These are phyloP conservation scores for Drosophila oshimai DNA, from an alignment of 1,140 invertebrate species.

Conservation along the genomic window DNA sequence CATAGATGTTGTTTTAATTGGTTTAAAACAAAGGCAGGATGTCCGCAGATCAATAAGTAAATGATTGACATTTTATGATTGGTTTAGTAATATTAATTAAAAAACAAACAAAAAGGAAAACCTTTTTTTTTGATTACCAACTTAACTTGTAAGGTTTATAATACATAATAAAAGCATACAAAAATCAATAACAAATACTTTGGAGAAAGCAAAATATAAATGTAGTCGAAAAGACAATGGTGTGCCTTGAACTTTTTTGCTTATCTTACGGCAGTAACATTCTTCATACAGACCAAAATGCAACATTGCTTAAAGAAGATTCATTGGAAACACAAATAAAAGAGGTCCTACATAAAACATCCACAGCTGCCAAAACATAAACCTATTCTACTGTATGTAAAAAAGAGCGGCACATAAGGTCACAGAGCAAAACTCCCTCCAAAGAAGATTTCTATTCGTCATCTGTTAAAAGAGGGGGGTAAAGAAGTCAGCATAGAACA, in stretches of 20 bases:
- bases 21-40: constrained; percentile 57
- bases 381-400: background rate
- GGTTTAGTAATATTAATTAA: constrained; percentile 49
- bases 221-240: constrained; percentile 46
- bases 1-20: constrained; percentile 67
- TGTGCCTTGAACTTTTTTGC: constrained; percentile 1
- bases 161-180: constrained; percentile 22
- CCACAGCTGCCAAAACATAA: constrained; percentile 23
- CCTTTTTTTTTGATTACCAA: constrained; percentile 62
- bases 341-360: background rate
- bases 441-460: constrained; percentile 12
- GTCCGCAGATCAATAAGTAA: constrained; percentile 32
- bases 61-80: constrained; percentile 56
- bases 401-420: constrained; percentile 11
- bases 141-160: constrained; percentile 49
- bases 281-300: background rate
- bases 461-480: constrained; percentile 28
- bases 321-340: background rate
- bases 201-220: constrained; percentile 66
- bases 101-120: constrained; percentile 1
- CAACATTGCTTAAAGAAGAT: background rate
- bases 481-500: background rate
- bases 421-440: constrained; percentile 9
- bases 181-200: constrained; percentile 35
- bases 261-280: background rate